Evolutionary conservation across 1,140 invertebrate genomes (phyloP).

Genomic region (Bombus consobrinus): DNA sequence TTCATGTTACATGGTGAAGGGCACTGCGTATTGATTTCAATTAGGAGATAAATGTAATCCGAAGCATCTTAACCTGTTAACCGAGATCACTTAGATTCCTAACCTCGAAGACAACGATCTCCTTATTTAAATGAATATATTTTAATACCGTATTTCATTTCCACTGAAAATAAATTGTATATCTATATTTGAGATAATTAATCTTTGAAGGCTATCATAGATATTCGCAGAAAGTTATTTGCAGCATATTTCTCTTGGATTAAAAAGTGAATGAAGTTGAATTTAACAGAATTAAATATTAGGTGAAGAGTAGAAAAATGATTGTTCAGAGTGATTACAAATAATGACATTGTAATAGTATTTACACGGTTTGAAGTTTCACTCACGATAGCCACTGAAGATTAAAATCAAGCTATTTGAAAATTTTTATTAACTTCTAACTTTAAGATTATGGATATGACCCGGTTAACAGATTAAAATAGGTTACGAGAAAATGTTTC

Average conservation of each 20-base stretch:
- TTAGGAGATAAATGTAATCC: slow-evolving; percentile 40
- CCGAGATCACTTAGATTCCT: no score
- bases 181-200: no score
- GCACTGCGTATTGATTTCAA: slow-evolving; percentile 39
- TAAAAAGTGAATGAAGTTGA: not conserved
- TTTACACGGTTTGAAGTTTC: no score
- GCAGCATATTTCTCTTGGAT: not conserved
- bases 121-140: not conserved
- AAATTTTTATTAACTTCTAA: no score
- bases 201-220: no score
- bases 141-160: not conserved
- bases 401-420: no score
- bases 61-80: not conserved
- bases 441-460: no score
- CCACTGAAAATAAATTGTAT: not conserved
- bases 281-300: not conserved
- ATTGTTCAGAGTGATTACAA: no score
- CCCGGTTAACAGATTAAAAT: slow-evolving; percentile 14
- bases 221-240: not conserved
- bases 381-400: no score
- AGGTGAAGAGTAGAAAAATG: not conserved
- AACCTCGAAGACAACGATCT: not conserved
- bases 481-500: slow-evolving; percentile 56
- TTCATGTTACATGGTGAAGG: not conserved
- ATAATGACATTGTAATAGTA: no score